phyloP scores from a whole-genome alignment of 2,113 vertebrate species.

The Lepisosteus oculatus region DNA sequence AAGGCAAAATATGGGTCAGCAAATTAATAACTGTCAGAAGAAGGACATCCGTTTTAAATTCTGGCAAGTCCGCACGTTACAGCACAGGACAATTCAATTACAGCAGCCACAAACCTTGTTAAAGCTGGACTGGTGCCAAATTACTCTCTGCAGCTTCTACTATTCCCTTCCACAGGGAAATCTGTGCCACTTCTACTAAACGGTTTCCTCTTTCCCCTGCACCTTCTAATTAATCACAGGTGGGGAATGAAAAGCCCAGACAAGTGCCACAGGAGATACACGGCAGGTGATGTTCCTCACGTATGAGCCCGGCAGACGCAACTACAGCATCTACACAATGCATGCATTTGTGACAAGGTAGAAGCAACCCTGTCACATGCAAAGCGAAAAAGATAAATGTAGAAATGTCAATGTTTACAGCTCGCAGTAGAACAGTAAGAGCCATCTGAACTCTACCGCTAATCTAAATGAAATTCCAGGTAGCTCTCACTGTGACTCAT shows the following conservation, averaged over 20 bases:
- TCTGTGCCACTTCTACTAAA: conserved; percentile 7
- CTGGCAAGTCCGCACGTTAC: conserved; percentile 43
- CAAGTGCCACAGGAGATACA: background rate
- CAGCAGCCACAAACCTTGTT: conserved; percentile 37
- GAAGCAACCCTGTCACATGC: no score
- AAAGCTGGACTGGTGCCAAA: conserved; percentile 43
- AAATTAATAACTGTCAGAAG: conserved; percentile 50
- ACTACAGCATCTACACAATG: no score
- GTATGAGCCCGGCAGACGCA: background rate
- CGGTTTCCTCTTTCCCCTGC: conserved; percentile 13
- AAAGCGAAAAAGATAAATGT: no score
- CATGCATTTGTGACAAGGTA: no score
- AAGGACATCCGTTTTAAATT: conserved; percentile 58
- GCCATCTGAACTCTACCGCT: no score
- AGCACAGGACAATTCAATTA: conserved; percentile 48
- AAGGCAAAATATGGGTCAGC: conserved; percentile 20
- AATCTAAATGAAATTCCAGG: no score
- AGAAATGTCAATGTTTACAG: no score
- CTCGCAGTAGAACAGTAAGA: no score
- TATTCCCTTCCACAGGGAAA: conserved; percentile 1
- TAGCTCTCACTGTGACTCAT: no score
- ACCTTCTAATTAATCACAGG: conserved; percentile 20
- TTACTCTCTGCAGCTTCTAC: conserved; percentile 19
- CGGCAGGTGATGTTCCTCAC: no score
- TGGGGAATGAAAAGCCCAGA: conserved; percentile 2